Evolutionary conservation across 2,113 vertebrate species (phyloP).

Genomic region (Nesoenas mayeri): DNA sequence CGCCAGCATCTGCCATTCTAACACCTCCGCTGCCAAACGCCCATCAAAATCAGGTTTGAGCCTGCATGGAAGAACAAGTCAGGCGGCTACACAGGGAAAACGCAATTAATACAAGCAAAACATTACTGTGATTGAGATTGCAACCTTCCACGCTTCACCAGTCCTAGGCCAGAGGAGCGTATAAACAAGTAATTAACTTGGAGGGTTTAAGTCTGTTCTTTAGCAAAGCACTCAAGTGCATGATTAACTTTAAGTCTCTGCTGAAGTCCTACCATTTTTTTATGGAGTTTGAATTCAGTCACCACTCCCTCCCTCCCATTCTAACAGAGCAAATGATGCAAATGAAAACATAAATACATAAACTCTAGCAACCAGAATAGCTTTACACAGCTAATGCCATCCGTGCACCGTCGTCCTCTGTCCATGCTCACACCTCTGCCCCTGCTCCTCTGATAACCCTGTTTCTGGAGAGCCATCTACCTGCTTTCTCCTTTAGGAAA

Average conservation of each 20-base stretch:
- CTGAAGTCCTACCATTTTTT: not conserved
- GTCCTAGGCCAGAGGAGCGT: not conserved
- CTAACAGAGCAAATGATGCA: not conserved
- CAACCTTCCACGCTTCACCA: not conserved
- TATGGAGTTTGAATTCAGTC: not conserved
- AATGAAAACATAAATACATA: constrained; percentile 18
- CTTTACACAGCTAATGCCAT: not conserved
- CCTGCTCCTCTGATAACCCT: fast-evolving
- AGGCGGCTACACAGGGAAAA: not conserved
- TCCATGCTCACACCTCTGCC: fast-evolving
- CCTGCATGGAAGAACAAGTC: not conserved
- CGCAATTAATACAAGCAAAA: not conserved
- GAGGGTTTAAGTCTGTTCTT: constrained; percentile 15
- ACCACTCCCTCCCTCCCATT: not conserved
- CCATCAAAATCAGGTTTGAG: not conserved
- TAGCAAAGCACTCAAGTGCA: not conserved
- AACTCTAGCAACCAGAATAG: constrained; percentile 1
- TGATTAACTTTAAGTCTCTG: constrained; percentile 2
- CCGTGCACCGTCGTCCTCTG: not conserved
- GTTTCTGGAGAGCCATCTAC: not conserved
- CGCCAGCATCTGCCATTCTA: not conserved
- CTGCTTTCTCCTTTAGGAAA: not conserved
- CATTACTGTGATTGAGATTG: not conserved
- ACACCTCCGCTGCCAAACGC: not conserved
- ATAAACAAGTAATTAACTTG: constrained; percentile 14